A percentile compares a stretch with the other conserved stretches of the same genome.
phyloP scores from a whole-genome alignment of 1,140 invertebrate species.

The Nasonia longicornis region DNA sequence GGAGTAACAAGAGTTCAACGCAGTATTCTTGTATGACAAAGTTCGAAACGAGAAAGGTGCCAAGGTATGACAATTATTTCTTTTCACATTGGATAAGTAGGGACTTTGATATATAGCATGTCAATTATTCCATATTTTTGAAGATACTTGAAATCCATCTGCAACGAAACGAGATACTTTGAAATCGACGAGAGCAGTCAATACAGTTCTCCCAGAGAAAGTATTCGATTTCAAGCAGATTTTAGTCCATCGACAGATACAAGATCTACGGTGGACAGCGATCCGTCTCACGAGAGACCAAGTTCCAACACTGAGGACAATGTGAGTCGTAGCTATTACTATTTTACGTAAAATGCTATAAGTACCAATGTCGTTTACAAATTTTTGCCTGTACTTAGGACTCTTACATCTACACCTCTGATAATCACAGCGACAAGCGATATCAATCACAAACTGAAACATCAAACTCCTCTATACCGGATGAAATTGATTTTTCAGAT shows the following conservation, averaged over 20 bases:
- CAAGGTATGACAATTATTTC: not conserved
- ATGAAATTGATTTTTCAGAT: slow-evolving; percentile 18
- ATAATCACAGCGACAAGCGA: slow-evolving; percentile 23
- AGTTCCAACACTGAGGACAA: slow-evolving; percentile 18
- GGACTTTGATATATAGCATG: not conserved
- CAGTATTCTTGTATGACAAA: not conserved
- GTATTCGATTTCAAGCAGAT: not conserved
- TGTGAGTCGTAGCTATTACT: not conserved
- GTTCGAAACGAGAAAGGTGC: slow-evolving; percentile 5
- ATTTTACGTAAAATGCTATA: not conserved
- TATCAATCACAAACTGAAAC: slow-evolving; percentile 1
- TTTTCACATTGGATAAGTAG: too few species aligned
- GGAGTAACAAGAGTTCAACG: not conserved
- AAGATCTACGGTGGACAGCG: slow-evolving; percentile 30
- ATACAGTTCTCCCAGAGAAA: slow-evolving; percentile 1
- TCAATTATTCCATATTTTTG: not conserved
- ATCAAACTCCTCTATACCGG: not conserved
- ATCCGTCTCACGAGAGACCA: slow-evolving; percentile 26
- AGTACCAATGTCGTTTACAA: not conserved
- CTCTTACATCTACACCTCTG: slow-evolving; percentile 36
- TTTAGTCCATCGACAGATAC: slow-evolving; percentile 3
- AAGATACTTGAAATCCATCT: slow-evolving; percentile 15
- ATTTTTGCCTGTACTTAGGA: slow-evolving; percentile 4
- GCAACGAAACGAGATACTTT: slow-evolving; percentile 17
- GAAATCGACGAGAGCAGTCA: slow-evolving; percentile 33